These are phyloP conservation scores for Microvelia longipes DNA, from an alignment of 1,140 invertebrate species.

Conservation along the genomic window DNA sequence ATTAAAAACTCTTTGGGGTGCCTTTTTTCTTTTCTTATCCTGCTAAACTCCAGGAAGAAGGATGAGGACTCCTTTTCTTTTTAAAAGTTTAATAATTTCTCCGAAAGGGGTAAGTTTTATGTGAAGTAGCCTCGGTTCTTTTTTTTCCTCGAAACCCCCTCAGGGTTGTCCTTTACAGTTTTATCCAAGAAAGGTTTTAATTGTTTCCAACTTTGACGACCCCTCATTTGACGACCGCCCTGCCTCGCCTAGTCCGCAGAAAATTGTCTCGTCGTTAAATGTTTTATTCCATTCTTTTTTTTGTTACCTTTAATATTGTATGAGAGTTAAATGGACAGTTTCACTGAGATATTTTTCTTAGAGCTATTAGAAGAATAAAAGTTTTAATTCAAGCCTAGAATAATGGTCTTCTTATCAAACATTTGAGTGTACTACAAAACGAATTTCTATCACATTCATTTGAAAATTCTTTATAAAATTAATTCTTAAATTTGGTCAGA, in stretches of 20 bases:
- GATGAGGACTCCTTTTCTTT: neutral
- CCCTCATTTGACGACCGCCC: neutral
- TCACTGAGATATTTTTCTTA: too few species aligned
- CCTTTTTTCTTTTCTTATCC: neutral
- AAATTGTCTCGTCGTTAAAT: neutral
- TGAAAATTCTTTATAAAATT: too few species aligned
- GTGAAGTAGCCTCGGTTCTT: neutral
- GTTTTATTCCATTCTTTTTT: neutral
- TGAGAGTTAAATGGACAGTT: too few species aligned
- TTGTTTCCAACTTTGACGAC: neutral
- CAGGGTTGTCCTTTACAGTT: neutral
- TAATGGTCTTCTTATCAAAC: too few species aligned
- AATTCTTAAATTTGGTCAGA: too few species aligned
- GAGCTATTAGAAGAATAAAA: too few species aligned
- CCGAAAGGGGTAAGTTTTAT: slow-evolving; percentile 1
- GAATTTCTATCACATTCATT: too few species aligned
- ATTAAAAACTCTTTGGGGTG: neutral
- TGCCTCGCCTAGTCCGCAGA: too few species aligned
- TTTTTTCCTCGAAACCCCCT: neutral
- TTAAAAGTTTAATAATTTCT: slow-evolving; percentile 4
- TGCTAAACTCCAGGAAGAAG: neutral
- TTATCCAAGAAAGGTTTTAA: neutral
- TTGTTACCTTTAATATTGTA: neutral
- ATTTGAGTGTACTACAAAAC: too few species aligned
- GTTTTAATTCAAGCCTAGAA: too few species aligned